A percentile compares a stretch with the other conserved stretches of the same genome.
phyloP scores from a whole-genome alignment of 2,888 invertebrate genomes.

The Reticulitermes lucifugus region DNA sequence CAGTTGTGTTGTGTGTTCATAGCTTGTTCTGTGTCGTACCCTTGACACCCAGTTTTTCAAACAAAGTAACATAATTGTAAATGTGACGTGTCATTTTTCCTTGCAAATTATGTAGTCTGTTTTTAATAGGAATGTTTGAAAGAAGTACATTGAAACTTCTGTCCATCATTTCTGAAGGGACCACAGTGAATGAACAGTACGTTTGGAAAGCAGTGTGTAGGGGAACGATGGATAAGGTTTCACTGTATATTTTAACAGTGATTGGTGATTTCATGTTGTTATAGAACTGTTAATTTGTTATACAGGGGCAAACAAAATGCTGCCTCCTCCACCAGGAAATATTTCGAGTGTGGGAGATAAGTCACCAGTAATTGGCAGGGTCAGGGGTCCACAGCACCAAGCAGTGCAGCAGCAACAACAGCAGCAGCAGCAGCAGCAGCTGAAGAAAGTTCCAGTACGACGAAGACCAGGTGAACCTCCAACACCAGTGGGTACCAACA shows the following conservation, averaged over 20 bases:
- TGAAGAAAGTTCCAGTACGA: conserved; percentile 61
- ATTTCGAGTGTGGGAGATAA: conserved; percentile 30
- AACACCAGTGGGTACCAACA: conserved; percentile 21
- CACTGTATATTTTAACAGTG: background rate
- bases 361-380: conserved; percentile 62
- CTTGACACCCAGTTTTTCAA: too few species aligned
- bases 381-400: conserved; percentile 31
- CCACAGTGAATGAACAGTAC: too few species aligned
- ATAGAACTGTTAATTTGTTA: background rate
- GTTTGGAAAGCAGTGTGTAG: too few species aligned
- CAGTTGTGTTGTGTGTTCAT: too few species aligned
- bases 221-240: too few species aligned
- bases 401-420: conserved; percentile 34
- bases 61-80: too few species aligned
- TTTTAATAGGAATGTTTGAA: background rate
- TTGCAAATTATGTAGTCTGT: background rate
- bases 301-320: conserved; percentile 34
- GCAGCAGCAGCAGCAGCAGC: conserved; percentile 24
- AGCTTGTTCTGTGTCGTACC: too few species aligned
- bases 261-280: background rate
- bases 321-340: conserved; percentile 28
- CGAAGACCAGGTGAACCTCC: conserved; percentile 47
- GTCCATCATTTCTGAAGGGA: too few species aligned
- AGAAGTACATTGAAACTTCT: background rate
- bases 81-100: too few species aligned